Conservation (phyloP, 2,113 vertebrate genomes). For the Stictonetta naevosa region DNA sequence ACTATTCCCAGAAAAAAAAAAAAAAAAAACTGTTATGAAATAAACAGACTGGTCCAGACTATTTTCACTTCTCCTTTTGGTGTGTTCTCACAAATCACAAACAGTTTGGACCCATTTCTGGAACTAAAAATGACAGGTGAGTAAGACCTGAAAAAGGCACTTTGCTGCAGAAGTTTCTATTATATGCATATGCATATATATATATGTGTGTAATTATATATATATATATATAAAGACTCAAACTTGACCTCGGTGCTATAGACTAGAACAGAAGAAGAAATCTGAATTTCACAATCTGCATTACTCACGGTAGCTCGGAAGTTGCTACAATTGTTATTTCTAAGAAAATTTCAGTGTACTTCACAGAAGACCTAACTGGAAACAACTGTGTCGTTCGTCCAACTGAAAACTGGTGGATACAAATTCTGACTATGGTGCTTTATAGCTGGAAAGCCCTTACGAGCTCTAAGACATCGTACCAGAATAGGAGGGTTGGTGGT, state of each 20-base stretch:
- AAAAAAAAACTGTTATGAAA: background rate
- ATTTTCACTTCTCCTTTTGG: background rate
- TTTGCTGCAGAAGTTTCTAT: background rate
- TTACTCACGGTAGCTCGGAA: background rate
- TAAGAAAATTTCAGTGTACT: background rate
- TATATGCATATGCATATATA: background rate
- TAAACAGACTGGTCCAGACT: background rate
- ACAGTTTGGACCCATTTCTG: background rate
- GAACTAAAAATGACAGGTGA: background rate
- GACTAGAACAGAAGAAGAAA: background rate
- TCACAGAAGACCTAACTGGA: background rate
- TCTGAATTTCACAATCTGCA: background rate
- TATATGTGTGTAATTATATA: background rate
- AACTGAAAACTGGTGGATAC: background rate
- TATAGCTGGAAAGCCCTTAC: background rate
- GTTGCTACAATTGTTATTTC: background rate
- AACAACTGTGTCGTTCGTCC: background rate
- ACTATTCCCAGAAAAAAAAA: background rate
- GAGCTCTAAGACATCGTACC: background rate
- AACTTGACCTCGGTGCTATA: background rate
- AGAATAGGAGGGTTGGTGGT: background rate
- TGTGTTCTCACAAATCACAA: background rate
- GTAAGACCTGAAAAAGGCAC: background rate
- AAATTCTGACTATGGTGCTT: background rate
- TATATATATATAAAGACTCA: background rate